These are phyloP conservation scores for Tetranychus urticae DNA, from an alignment of 1,140 invertebrate genomes.

Conservation along the genomic window DNA sequence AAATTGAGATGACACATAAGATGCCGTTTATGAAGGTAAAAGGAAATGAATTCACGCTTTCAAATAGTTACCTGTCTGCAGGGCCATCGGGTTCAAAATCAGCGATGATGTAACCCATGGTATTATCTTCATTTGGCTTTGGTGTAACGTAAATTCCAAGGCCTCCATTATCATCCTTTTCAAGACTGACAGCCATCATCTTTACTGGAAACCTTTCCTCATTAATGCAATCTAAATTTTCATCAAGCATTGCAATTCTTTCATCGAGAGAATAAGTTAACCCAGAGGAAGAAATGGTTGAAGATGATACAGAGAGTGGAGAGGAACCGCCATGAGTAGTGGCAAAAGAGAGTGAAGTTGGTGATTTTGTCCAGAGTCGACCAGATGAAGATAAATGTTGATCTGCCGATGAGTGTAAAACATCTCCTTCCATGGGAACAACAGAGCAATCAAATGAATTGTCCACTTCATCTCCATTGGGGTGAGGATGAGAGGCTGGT, in stretches of 20 bases:
- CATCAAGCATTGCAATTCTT: neutral
- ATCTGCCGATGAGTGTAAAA: too few species aligned
- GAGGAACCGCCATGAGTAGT: constrained; percentile 1
- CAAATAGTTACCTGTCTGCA: constrained; percentile 35
- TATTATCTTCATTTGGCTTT: constrained; percentile 34
- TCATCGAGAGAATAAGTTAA: neutral
- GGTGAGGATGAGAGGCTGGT: too few species aligned
- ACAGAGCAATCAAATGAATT: too few species aligned
- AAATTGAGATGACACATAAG: neutral
- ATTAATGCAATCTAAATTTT: neutral
- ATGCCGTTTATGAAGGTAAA: neutral
- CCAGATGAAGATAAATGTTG: too few species aligned
- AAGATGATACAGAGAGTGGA: neutral
- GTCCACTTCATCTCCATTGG: too few species aligned
- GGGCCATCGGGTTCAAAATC: constrained; percentile 50
- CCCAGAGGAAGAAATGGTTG: neutral
- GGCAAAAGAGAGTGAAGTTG: neutral
- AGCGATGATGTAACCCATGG: constrained; percentile 54
- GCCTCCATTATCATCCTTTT: constrained; percentile 38
- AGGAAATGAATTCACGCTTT: neutral
- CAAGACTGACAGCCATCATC: constrained; percentile 20
- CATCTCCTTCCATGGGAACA: too few species aligned
- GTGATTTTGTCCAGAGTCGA: too few species aligned
- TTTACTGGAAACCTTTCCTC: neutral
- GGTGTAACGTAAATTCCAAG: constrained; percentile 63